Evolutionary conservation across 1,140 invertebrate species (phyloP).

Genomic region (Euwallacea fornicatus): DNA sequence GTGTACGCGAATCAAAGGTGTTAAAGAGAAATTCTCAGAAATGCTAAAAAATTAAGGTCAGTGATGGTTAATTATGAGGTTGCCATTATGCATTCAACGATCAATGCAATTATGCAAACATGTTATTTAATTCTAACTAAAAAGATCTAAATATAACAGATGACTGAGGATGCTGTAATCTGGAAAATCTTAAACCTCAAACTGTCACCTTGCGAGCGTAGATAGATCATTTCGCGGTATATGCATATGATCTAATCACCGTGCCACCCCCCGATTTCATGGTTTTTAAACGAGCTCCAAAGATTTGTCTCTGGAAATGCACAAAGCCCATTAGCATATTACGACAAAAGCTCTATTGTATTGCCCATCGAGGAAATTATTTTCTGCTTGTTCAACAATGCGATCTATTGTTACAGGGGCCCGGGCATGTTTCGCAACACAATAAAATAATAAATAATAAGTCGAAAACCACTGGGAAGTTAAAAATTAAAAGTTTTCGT

Average conservation of each 20-base stretch:
- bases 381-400: slow-evolving; percentile 48
- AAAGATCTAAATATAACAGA: too few relatives aligned
- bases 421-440: slow-evolving; percentile 43
- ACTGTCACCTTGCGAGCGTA: too few relatives aligned
- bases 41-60: too few relatives aligned
- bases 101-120: too few relatives aligned
- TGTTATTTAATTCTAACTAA: too few relatives aligned
- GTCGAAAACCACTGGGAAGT: slow-evolving; percentile 27
- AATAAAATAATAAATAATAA: slow-evolving; percentile 50
- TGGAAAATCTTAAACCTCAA: too few relatives aligned
- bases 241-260: not conserved
- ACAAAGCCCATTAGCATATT: slow-evolving; percentile 42
- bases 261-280: not conserved
- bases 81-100: too few relatives aligned
- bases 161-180: too few relatives aligned
- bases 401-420: slow-evolving; percentile 42
- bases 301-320: not conserved
- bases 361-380: slow-evolving; percentile 49
- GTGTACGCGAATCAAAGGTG: too few relatives aligned
- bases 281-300: not conserved
- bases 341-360: slow-evolving; percentile 49
- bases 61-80: too few relatives aligned
- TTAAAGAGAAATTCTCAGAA: too few relatives aligned
- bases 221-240: not conserved
- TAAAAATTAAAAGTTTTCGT: slow-evolving; percentile 40